Base-by-base conservation (phyloP, 2,113 vertebrate species). In the Ameiurus melas region DNA sequence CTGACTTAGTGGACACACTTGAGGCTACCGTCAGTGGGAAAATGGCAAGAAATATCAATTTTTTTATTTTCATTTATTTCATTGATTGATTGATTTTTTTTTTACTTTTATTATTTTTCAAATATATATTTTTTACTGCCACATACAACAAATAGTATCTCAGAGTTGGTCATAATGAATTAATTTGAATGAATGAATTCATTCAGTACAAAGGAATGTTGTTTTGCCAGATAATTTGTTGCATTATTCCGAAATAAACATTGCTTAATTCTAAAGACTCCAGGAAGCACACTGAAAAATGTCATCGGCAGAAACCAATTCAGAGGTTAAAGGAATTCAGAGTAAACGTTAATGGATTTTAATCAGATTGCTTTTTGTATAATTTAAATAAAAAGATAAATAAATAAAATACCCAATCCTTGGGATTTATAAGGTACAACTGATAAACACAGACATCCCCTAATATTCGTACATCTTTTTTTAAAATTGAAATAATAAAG, bases 1-100 rank as follows among this genome's bases (percentile, higher is more conserved):
- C 98, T 0, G 98, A 99, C 90, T 96, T 99, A 89, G 97, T 99
- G 20, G 98, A 99, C 89, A 97, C 97, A 0, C 93, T 99, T 68
- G 97, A 98, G 90, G 97, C 98, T 90, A 97, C 97, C 0, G 94
- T 98, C 92, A 97, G 93, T 3, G 98, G 98, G 91, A 98, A 98
- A 93, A 97, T 97, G 98, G 98, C 99, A 95, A 94, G 95, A 70
- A 43, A 0, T 27, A 17, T 58, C 9, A 30, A 4, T 36, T 80
- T 47, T 36, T 80, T 33, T 55, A 25, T 68, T 30, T 55, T 68
- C 16, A 70, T 66, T 57, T 68, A 6, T 47, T 51, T 66, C 5
- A 16, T 68, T 80, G 12, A 77, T 10, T 6, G 0, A 47, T 7
- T 47, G 3, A 43, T 43, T 43, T 43, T 47, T 77, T 27, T 53